These are phyloP conservation scores for Eriosoma lanigerum DNA, from an alignment of 1,140 invertebrate genomes.

Conservation along the genomic window DNA sequence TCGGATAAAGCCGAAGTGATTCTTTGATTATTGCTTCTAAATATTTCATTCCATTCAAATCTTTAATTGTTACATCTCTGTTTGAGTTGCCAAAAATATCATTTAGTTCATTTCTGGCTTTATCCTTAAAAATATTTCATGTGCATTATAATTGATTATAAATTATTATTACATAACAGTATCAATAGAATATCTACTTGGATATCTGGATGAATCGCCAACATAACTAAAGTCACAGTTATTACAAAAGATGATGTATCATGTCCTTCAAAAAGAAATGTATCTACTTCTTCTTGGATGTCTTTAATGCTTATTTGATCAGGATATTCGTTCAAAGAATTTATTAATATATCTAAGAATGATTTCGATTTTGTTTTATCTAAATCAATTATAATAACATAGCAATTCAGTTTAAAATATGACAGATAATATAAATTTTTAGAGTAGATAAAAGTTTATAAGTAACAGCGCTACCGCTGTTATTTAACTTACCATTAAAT, in stretches of 20 bases:
- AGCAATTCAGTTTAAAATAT: too few relatives aligned
- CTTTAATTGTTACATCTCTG: conserved; percentile 60
- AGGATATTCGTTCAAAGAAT: conserved; percentile 58
- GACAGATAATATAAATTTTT: too few relatives aligned
- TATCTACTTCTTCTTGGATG: conserved; percentile 54
- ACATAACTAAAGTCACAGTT: conserved; percentile 67
- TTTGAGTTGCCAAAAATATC: conserved; percentile 61
- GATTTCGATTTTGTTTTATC: not conserved
- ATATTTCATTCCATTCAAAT: conserved; percentile 65
- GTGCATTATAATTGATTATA: too few relatives aligned
- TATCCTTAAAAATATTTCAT: too few relatives aligned
- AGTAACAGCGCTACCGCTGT: too few relatives aligned
- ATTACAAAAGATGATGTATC: conserved; percentile 77
- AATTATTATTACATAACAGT: too few relatives aligned
- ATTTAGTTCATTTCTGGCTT: conserved; percentile 64
- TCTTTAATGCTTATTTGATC: conserved; percentile 55
- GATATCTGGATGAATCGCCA: conserved; percentile 68
- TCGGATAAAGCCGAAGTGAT: conserved; percentile 66
- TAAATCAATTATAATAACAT: not conserved
- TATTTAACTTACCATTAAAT: too few relatives aligned
- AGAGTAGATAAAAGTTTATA: too few relatives aligned
- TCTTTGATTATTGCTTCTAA: conserved; percentile 68
- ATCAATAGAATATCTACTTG: conserved; percentile 60
- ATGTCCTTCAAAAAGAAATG: conserved; percentile 63
- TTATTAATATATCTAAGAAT: conserved; percentile 64